Evolutionary conservation across 2,888 invertebrate genomes (phyloP), one percentile per base, ranked within the genome.

Genomic region (Halocaridina rubra): DNA sequence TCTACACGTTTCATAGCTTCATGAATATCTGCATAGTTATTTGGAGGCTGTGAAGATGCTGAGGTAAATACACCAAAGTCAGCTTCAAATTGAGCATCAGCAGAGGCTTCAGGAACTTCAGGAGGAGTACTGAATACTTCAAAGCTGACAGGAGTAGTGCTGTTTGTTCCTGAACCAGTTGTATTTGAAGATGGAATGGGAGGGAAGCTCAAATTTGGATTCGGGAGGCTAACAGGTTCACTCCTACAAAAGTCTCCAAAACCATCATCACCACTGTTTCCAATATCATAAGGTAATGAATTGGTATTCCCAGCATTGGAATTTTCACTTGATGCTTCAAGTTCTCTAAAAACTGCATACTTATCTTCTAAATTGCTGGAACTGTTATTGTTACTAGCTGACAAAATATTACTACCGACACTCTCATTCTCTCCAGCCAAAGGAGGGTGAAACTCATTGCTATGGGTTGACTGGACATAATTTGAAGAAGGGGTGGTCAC

Each of bases 81-180:
- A 22, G 82, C 82, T 30, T 84, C 82, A 64, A 84, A 84, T 3
- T 80, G 64, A 2, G 27, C 59, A 19, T 84, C 81, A 19, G 27
- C 67, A 24, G 19, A 71, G 8, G 46, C 30, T 10, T 84, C 82
- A 3, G 82, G 72, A 8, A 84, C 64, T 46, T 84, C 82, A 13
- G 82, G 82, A 3, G 82, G 82, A n/a, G 82, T 84, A 61, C 82
- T 84, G 61, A 75, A 84, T 16, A 84, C 72, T 53, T 84, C 82
- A 78, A 84, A 84, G 64, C 82, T 84, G 5, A 78, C 69, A 16
- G 82, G 82, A 3, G 82, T 75, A 7, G 78, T 84, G 30, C 72
- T 84, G 39, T 61, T 78, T 3, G 82, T 84, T n/a, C 78, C 78
- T 24, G 82, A 71, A 4, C 80, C 80, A n/a, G 71, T 39, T 29